Evolutionary conservation across 2,113 vertebrate genomes (phyloP).

Genomic region (human): GRCh38 chr4:77077001-77077500

Average conservation of each 20-base stretch:
- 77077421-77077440: background rate
- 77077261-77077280: background rate
- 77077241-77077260: background rate
- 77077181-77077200: background rate
- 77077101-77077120: background rate
- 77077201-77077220: background rate
- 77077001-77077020: background rate
- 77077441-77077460: background rate
- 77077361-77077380: constrained; percentile 21
- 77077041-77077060: background rate
- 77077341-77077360: background rate
- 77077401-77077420: constrained; percentile 57
- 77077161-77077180: background rate
- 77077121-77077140: background rate
- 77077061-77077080: background rate
- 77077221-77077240: background rate
- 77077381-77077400: constrained; percentile 60
- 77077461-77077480: background rate
- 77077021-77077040: background rate
- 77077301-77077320: constrained; percentile 45
- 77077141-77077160: background rate
- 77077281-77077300: constrained; percentile 10
- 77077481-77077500: background rate
- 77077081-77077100: background rate
- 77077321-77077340: constrained; percentile 48